Evolutionary conservation across 2,113 vertebrate genomes (phyloP).

Genomic region (Bungarus multicinctus): DNA sequence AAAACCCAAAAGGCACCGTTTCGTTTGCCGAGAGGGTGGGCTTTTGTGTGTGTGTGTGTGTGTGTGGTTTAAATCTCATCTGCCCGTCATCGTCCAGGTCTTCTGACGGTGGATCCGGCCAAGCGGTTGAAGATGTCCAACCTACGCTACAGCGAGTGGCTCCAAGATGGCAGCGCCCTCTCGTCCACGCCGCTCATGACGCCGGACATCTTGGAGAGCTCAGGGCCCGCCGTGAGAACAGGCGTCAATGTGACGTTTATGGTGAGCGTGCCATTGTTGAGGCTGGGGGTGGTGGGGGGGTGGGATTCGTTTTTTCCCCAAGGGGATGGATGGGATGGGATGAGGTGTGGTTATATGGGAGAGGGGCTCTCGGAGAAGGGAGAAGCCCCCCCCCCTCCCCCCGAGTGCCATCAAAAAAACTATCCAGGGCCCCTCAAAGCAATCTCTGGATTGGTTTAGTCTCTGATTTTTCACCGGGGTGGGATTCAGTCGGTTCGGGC

Average conservation of each 20-base stretch:
- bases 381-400: too few species aligned
- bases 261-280: slow-evolving; percentile 63
- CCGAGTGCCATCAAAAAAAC: too few species aligned
- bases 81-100: slow-evolving; percentile 61
- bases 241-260: slow-evolving; percentile 89
- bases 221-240: slow-evolving; percentile 82
- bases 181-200: slow-evolving; percentile 89
- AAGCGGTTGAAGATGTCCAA: slow-evolving; percentile 83
- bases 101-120: slow-evolving; percentile 85
- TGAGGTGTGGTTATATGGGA: too few species aligned
- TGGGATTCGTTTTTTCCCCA: rapidly evolving
- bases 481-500: too few species aligned
- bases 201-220: slow-evolving; percentile 86
- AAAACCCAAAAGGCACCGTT: too few species aligned
- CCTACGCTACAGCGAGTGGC: slow-evolving; percentile 84
- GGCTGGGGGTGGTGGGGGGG: background rate
- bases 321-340: too few species aligned
- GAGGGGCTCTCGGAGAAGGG: too few species aligned
- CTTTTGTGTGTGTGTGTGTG: too few species aligned
- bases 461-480: too few species aligned
- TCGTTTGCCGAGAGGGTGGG: background rate
- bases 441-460: too few species aligned
- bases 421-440: too few species aligned
- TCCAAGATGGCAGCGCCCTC: slow-evolving; percentile 82
- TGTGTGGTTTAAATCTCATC: background rate